Evolutionary conservation across 2,888 invertebrate species (phyloP), one percentile per base, ranked within the genome.

Genomic region (Smittia sp.): DNA sequence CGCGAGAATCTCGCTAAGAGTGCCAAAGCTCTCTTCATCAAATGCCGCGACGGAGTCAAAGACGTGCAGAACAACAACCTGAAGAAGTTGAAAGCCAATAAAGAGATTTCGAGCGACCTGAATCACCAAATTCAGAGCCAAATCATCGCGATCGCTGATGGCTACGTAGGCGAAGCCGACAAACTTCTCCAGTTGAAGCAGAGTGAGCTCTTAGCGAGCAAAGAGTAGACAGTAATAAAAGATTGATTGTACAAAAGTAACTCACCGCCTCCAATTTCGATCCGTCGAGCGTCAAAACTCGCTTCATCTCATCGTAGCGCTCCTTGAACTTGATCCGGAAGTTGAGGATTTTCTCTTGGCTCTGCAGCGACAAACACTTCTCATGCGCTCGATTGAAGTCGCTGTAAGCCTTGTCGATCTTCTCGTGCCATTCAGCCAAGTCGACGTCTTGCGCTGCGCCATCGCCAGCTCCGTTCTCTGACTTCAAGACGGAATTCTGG

Each of bases 1-100:
- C 85, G 98, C 76, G 96, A 97, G 83, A 87, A 86, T 75, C 84
- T 98, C 74, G 89, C 93, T 0, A 95, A 94, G 83, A 93, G 89
- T 85, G 96, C 97, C 0, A 96, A 94, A 83, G 84, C 85, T 0
- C 79, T 94, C 69, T 94, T 89, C 79, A 86, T 91, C 1, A 92
- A 91, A 80, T 90, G 92, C 76, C 89, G 91, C 78, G 91, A 92
- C 80, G 81, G 85, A 7, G 85, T 96, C 70, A 89, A 89, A 79
- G 90, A 92, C 75, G 84, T 91, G 0, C 92, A 94, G 79, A 90
- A 88, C 78, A 88, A 88, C 76, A 87, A 86, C 74, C 81, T 90
- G 0, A 92, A 90, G 78, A 88, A 87, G 77, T 80, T 91, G 0
- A 93, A 91, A 79, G 90, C 86, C 76, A 87, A 90, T 76, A 84